Base-by-base conservation (phyloP, 2,797 vertebrate species). In the Hirundo rustica region DNA sequence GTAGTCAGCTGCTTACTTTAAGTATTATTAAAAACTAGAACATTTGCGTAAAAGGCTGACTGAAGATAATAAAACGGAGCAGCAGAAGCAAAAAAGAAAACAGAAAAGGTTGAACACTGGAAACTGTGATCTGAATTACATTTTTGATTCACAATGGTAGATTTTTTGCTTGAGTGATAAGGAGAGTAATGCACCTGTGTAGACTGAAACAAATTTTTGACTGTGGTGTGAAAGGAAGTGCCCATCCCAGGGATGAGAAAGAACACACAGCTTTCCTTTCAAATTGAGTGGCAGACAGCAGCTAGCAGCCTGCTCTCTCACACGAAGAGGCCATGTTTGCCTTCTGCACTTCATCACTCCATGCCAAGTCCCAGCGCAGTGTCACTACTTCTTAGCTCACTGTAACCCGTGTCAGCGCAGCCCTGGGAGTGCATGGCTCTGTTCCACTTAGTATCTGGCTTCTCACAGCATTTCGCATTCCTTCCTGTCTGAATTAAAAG, bases 241-340 rank as follows among this genome's bases (percentile, higher is more conserved):
- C 66, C 23, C 19, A 26, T 88, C 42, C 16, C 58, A 51, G 44
- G 15, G 51, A 29, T 54, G 54, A 89, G 51, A 75, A 42, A 44
- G 50, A 80, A 15, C 27, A 34, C 12, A 3, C 16, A 11, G 26
- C 32, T 76, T 74, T 73, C 38, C 57, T 79, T 50, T 74, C 61
- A 54, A 73, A 42, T 0, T 0, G 9, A 66, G 48, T 1, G 0
- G 55, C 67, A 73, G 60, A 51, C 32, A n/a, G 74, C 20, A 36
- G 3, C 16, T 51, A 61, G 32, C 58, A 70, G 23, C 9, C 2
- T 71, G 44, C 44, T 76, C 45, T 81, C 8, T 73, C 45, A 2
- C 5, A 27, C 18, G 1, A 32, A 79, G 32, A 42, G 70, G 32
- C 64, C 10, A 0, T 10, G 9, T 71, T 85, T 74, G 65, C 75